Percentiles rank a stretch among this genome's conserved stretches.
Conservation (phyloP, 1,140 invertebrate genomes). For the Melipona quadrifasciata region DNA sequence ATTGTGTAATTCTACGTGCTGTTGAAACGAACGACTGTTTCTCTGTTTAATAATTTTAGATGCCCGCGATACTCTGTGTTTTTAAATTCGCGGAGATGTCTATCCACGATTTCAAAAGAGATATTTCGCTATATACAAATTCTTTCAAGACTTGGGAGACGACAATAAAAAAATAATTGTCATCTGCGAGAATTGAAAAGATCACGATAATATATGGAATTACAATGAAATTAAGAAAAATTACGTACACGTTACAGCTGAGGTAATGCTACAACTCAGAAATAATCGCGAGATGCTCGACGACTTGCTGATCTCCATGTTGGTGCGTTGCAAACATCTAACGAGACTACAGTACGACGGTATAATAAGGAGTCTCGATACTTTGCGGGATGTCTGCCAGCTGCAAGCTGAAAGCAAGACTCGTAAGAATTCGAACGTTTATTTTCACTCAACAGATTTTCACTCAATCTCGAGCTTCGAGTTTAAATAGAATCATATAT, state of each 20-base stretch:
- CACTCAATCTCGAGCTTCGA: too few species aligned
- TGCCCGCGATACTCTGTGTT: too few species aligned
- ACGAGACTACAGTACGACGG: slow-evolving; percentile 79
- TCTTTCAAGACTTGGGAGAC: neutral
- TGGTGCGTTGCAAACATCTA: slow-evolving; percentile 76
- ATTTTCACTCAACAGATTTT: neutral
- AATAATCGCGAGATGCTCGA: slow-evolving; percentile 80
- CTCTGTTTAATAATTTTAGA: neutral
- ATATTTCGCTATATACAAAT: too few species aligned
- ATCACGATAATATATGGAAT: too few species aligned
- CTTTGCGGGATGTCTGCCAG: slow-evolving; percentile 77
- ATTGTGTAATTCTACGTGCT: neutral
- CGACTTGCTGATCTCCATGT: slow-evolving; percentile 77
- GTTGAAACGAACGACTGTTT: neutral
- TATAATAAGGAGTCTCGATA: slow-evolving; percentile 77
- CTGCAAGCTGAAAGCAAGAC: slow-evolving; percentile 76
- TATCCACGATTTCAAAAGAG: too few species aligned
- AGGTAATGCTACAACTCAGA: slow-evolving; percentile 78
- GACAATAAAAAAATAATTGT: neutral
- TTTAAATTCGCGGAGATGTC: too few species aligned
- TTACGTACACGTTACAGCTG: slow-evolving; percentile 60
- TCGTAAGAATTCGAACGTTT: slow-evolving; percentile 56
- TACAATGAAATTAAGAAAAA: too few species aligned
- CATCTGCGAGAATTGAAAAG: too few species aligned
- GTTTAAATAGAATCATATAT: neutral